Percentiles rank a stretch among this genome's conserved stretches.
Conservation (phyloP, 2,797 vertebrate species). For the Scolopax rusticola region DNA sequence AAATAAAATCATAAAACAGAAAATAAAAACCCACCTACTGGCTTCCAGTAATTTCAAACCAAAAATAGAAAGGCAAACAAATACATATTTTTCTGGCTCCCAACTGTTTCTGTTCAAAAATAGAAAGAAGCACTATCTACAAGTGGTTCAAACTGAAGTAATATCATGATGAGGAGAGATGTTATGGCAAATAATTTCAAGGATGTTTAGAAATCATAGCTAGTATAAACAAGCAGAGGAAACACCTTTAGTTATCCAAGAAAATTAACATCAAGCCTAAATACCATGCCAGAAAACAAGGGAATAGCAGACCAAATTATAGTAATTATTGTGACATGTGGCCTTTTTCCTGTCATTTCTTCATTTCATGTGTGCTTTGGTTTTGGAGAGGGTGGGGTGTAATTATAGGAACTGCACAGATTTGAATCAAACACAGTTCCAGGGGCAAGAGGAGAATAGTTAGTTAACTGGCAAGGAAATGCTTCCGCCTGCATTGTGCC, state of each 20-base stretch:
- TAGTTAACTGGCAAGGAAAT: not conserved
- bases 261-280: constrained; percentile 6
- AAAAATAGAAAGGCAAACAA: constrained; percentile 62
- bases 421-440: not conserved
- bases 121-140: constrained; percentile 30
- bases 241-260: constrained; percentile 54
- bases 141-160: constrained; percentile 10
- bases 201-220: constrained; percentile 45
- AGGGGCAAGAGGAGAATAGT: not conserved
- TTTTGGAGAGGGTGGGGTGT: not conserved
- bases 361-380: not conserved
- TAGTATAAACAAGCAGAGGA: constrained; percentile 66
- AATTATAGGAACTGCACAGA: not conserved
- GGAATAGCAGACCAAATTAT: not conserved
- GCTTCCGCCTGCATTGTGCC: not conserved
- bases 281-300: not conserved
- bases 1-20: constrained; percentile 29
- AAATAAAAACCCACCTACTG: constrained; percentile 32
- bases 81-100: constrained; percentile 15
- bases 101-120: constrained; percentile 32
- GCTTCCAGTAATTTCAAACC: constrained; percentile 53
- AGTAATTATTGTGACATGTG: not conserved
- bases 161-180: not conserved
- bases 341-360: constrained; percentile 13
- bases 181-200: constrained; percentile 34